phyloP scores from a whole-genome alignment of 2,888 invertebrate species.

The Lymantria monacha region DNA sequence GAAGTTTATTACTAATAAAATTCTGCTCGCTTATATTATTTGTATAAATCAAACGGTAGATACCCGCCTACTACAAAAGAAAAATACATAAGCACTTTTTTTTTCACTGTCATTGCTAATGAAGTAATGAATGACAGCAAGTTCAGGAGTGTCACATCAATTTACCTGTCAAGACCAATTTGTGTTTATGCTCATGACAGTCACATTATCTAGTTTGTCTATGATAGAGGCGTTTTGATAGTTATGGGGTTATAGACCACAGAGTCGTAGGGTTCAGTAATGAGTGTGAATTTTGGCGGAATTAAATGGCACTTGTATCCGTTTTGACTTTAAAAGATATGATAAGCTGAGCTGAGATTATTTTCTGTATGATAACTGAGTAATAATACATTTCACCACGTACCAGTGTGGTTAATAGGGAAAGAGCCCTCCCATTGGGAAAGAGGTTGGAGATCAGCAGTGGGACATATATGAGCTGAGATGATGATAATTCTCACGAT shows the following conservation, averaged over 20 bases:
- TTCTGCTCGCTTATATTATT: neutral
- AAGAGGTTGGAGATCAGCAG: too few relatives aligned
- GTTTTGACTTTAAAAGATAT: too few relatives aligned
- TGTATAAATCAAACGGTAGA: neutral
- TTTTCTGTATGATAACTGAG: too few relatives aligned
- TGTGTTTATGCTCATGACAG: neutral
- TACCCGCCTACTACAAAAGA: neutral
- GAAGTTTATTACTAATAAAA: neutral
- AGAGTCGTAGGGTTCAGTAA: neutral
- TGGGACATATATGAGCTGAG: too few relatives aligned
- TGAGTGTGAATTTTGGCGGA: too few relatives aligned
- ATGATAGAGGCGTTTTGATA: slow-evolving; percentile 1
- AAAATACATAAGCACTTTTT: neutral
- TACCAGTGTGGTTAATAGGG: too few relatives aligned
- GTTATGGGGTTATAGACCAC: neutral
- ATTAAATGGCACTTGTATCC: too few relatives aligned
- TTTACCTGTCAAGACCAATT: neutral
- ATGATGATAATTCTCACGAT: too few relatives aligned
- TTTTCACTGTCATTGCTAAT: neutral
- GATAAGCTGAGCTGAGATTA: too few relatives aligned
- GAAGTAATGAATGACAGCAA: neutral
- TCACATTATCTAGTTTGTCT: slow-evolving; percentile 2
- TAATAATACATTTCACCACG: too few relatives aligned
- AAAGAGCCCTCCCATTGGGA: too few relatives aligned
- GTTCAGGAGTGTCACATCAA: neutral